Base-by-base conservation (phyloP, 2,888 invertebrate genomes). In the Andrena fulva region DNA sequence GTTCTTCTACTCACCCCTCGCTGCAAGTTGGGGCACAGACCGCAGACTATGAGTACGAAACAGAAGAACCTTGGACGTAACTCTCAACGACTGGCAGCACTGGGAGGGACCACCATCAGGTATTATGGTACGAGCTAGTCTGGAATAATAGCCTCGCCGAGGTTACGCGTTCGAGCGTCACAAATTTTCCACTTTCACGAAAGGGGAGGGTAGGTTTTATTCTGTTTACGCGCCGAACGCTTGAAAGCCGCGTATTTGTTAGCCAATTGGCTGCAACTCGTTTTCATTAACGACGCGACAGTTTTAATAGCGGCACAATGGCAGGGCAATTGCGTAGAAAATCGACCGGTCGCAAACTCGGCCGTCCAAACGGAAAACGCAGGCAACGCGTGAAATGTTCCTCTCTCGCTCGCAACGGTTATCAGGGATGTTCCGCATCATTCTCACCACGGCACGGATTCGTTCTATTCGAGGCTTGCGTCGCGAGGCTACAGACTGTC, bases 271-370 rank as follows among this genome's bases (percentile, higher is more conserved):
- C 54, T 54, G 33, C 52, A 31, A 54, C 52, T 54, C 24, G 67
- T 52, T 52, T 54, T 66, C 29, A 66, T 29, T 8, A 50, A 66
- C 66, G 50, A 31, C 29, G 8, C 35, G 64, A 27, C 64, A 27
- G 48, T 42, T 69, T 54, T 56, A 69, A 79, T 48, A n/a, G 33
- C 56, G 56, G 62, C n/a, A 63, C 24, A 42, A 63, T 24, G n/a
- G 12, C 2, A 12, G 12, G 12, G n/a, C 8, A 31, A 62, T 62
- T 62, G 24, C 42, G 63, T 7, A 12, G 20, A 12, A 16, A 33
- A 42, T 42, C 35, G 35, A 5, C 35, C 2, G 0, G 27, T 27
- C 4, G 27, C 27, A 20, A 29, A 31, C 5, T 29, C 29, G 29
- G 16, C 29, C 29, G 59, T 12, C 16, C 29, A 6, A 60, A 31